Evolutionary conservation across 1,140 invertebrate species (phyloP), one percentile per base, ranked within the genome.

Genomic region (Gonatopus flavifemur): DNA sequence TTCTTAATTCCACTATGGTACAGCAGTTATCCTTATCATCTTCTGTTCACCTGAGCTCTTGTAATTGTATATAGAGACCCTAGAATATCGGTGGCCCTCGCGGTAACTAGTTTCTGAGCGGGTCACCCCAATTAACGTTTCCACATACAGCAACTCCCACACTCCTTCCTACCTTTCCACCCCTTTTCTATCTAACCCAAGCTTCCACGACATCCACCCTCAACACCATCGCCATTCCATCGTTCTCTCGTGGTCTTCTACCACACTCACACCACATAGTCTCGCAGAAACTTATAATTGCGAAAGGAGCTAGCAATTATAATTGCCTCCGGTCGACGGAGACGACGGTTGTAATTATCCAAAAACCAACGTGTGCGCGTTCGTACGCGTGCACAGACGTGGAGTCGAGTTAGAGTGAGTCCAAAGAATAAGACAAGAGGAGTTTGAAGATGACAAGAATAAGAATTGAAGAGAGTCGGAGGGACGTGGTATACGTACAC

Each of bases 71-170:
- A n/a, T n/a, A n/a, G n/a, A n/a, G n/a, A n/a, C n/a, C 51, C 49
- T 40, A 59, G 64, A 75, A 76, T 76, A 75, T 72, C 69, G 66
- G 66, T 70, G 66, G 64, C 65, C 57, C 55, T 65, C 60, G 64
- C 60, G 67, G 72, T 76, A 78, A 78, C 74, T 74, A 78, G 76
- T 77, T 78, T 77, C 72, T 62, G 73, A 75, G 71, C 74, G 74
- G 76, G 76, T 78, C 76, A 70, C 70, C 72, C 71, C 76, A 78
- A 78, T 78, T 78, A 78, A 78, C 74, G 76, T 75, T 77, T 75
- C 63, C 68, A 71, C 72, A 73, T 74, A 72, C 61, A 75, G 55
- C 57, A 41, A 65, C 51, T 49, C 60, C 42, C 44, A 47, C 45
- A 49, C 38, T 15, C n/a, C 19, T 32, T 28, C 15, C 12, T 21